Evolutionary conservation across 2,888 invertebrate species (phyloP).

Genomic region (Arrhopalites spinosus): DNA sequence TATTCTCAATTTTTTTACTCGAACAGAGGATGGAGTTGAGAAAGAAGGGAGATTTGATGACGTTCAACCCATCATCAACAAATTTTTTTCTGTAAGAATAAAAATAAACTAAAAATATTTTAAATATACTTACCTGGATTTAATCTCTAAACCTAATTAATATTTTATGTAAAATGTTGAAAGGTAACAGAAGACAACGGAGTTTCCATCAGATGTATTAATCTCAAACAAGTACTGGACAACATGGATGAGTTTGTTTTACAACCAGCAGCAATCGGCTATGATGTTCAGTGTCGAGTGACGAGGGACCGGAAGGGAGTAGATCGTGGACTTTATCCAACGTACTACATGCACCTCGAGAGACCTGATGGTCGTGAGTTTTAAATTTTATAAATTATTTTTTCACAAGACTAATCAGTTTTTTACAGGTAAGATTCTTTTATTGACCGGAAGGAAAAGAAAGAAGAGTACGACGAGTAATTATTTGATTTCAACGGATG

Average conservation of each 20-base stretch:
- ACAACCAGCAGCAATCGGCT: slow-evolving; percentile 87
- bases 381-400: neutral
- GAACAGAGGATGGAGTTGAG: slow-evolving; percentile 25
- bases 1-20: slow-evolving; percentile 27
- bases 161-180: neutral
- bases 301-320: slow-evolving; percentile 96
- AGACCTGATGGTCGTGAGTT: neutral
- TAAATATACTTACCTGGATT: neutral
- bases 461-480: slow-evolving; percentile 98
- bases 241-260: slow-evolving; percentile 87
- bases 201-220: slow-evolving; percentile 3
- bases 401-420: neutral
- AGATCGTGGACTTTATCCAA: slow-evolving; percentile 95
- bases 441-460: slow-evolving; percentile 84
- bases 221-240: slow-evolving; percentile 62
- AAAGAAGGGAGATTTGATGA: slow-evolving; percentile 28
- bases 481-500: slow-evolving; percentile 96
- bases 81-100: slow-evolving; percentile 30
- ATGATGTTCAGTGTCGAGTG: slow-evolving; percentile 92
- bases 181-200: neutral
- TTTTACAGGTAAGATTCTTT: slow-evolving; percentile 64
- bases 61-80: slow-evolving; percentile 14
- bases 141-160: neutral
- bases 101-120: too few species aligned
- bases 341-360: slow-evolving; percentile 96